Evolutionary conservation across 2,888 invertebrate species (phyloP), one percentile per base, ranked within the genome.

Genomic region (Zonitis immaculata): DNA sequence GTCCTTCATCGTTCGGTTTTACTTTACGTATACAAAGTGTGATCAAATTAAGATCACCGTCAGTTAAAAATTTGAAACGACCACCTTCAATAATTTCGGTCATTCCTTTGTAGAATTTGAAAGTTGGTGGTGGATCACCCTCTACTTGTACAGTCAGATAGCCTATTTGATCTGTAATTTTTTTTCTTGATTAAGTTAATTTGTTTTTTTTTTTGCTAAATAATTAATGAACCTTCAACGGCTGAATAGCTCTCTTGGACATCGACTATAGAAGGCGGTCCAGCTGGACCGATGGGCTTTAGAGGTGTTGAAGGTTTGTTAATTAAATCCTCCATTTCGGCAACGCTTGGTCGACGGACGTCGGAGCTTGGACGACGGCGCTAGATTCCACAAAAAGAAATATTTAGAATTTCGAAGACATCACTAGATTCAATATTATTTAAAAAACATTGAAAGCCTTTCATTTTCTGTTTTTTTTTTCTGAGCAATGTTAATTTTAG

Each of bases 1-100:
- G 91, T 49, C 94, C 95, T 78, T 98, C 97, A 86, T 99, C 99
- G 70, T 92, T 91, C 44, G 95, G 91, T 73, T 96, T 95, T 63
- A 94, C 87, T 80, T 98, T 98, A 67, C 93, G 86, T 80, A 99
- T 94, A 74, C 95, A 94, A 57, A 99, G 82, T 35, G 95, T 94
- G 66, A 97, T 90, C 53, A 89, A 86, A 72, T 93, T 95, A 54
- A 88, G 88, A 68, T 95, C 92, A 45, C 95, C 92, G 77, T 98
- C 97, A 32, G 97, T 96, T 67, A 93, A 81, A 74, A 93, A 91
- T 76, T 95, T 95, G 78, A 94, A 96, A 58, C 96, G 86, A 63
- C 97, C 98, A 63, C 95, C 94, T 77, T 95, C 95, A 70, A 94
- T 86, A 67, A 96, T 91, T 78, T 95, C 94, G 26, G 88, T 87